Evolutionary conservation across 1,140 invertebrate genomes (phyloP).

Genomic region (Phocides pigmalion): DNA sequence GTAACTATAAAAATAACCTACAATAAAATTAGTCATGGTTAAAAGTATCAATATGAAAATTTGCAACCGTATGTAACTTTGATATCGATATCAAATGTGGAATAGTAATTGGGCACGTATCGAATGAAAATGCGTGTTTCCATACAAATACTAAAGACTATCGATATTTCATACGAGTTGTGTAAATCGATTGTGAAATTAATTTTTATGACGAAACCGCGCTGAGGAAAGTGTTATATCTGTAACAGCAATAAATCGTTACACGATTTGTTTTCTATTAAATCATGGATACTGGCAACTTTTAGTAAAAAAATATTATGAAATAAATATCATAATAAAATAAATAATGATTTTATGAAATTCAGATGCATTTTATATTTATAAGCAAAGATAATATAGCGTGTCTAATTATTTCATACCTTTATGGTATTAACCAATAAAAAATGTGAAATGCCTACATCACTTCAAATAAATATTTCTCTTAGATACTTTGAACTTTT

Average conservation of each 20-base stretch:
- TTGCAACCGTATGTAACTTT: not conserved
- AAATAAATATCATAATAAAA: not conserved
- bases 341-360: too few species aligned
- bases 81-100: not conserved
- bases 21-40: not conserved
- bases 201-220: not conserved
- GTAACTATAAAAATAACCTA: not conserved
- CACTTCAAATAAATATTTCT: too few species aligned
- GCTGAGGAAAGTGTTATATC: conserved; percentile 3
- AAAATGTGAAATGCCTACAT: too few species aligned
- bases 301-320: not conserved
- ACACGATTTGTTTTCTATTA: not conserved
- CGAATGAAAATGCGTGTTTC: conserved; percentile 8
- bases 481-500: too few species aligned
- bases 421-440: too few species aligned
- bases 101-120: conserved; percentile 15
- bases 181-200: conserved; percentile 10
- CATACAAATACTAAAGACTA: conserved; percentile 11
- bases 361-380: too few species aligned
- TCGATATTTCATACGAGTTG: conserved; percentile 8
- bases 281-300: not conserved
- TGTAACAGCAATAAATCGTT: not conserved
- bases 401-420: too few species aligned
- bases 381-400: too few species aligned
- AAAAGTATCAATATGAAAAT: not conserved